Base-by-base conservation (phyloP, 2,113 vertebrate genomes). In the Elgaria multicarinata region DNA sequence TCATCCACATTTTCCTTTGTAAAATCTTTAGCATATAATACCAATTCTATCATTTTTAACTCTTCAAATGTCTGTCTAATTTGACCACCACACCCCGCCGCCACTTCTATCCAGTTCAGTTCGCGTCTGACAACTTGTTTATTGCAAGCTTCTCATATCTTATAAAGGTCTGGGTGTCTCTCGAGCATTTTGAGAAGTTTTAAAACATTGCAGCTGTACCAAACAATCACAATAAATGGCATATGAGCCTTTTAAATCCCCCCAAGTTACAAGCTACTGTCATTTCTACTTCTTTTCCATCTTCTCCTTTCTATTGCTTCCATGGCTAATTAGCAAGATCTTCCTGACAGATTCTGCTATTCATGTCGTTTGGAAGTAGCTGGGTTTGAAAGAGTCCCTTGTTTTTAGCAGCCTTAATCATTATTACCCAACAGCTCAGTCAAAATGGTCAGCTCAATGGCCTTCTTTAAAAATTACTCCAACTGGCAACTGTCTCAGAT, bases 271-370 rank as follows among this genome's bases (percentile, higher is more conserved):
- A 1, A 16, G 50, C 82, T 64, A 78, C 46, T 66, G 89, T 74
- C 9, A 92, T 88, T 67, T 81, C n/a, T 64, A 62, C 36, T 83
- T 42, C 85, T 42, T 85, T 7, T 14, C 3, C 46, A n/a, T 66
- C 31, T 55, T 39, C 53, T 46, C 39, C 22, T 71, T 91, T 90
- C 87, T 83, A 76, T 1, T 90, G 53, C 33, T 13, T 83, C 42
- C 42, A n/a, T 90, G 36, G n/a, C 46, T 36, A 81, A 67, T 92
- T 90, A 89, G 83, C 16, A 87, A 62, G 75, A 84, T 77, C 82
- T 87, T 93, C 31, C 62, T 42, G 89, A 1, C 26, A 90, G 39
- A 55, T 44, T 89, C 71, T 6, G 33, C 39, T 80, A 26, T 42
- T 86, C 74, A 80, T 85, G 46, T 75, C 88, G 1, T 4, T 39